A percentile compares a stretch with the other conserved stretches of the same genome.
These are phyloP conservation scores for Bombylius discolor DNA, from an alignment of 2,888 invertebrate species.

Conservation along the genomic window DNA sequence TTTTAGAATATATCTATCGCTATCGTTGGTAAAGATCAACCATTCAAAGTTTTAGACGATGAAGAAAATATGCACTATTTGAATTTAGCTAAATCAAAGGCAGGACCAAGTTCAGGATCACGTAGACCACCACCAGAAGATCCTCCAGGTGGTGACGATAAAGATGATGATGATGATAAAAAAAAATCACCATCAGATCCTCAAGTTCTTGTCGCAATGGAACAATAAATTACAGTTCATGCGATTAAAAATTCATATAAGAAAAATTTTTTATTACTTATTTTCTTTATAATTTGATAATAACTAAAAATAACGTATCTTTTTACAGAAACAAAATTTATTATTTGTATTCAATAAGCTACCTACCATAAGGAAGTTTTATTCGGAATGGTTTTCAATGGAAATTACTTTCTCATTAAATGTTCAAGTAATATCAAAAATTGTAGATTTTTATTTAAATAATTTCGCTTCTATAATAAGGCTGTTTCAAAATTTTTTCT, in stretches of 20 bases:
- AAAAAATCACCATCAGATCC: slow-evolving; percentile 32
- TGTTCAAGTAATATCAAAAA: background rate
- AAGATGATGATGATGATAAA: slow-evolving; percentile 28
- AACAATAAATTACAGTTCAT: background rate
- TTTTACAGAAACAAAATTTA: too few relatives aligned
- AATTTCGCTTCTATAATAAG: too few relatives aligned
- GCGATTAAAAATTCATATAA: background rate
- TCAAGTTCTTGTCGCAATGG: slow-evolving; percentile 33
- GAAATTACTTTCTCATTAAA: background rate
- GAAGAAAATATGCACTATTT: slow-evolving; percentile 40
- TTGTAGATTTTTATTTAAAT: too few relatives aligned
- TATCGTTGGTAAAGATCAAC: slow-evolving; percentile 72
- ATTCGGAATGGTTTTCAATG: background rate
- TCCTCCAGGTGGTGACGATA: slow-evolving; percentile 30
- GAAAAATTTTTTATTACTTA: background rate
- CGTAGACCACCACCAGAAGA: slow-evolving; percentile 28
- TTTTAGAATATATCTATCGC: slow-evolving; percentile 67
- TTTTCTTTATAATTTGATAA: background rate
- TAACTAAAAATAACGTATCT: too few relatives aligned
- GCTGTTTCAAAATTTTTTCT: too few relatives aligned
- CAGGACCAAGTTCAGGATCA: slow-evolving; percentile 19
- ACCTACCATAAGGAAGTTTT: background rate
- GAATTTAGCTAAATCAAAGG: slow-evolving; percentile 23
- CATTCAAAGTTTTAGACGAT: slow-evolving; percentile 71
- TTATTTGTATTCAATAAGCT: too few relatives aligned